These are phyloP conservation scores for Armadillidium nasatum DNA, from an alignment of 1,140 invertebrate genomes.

Conservation along the genomic window DNA sequence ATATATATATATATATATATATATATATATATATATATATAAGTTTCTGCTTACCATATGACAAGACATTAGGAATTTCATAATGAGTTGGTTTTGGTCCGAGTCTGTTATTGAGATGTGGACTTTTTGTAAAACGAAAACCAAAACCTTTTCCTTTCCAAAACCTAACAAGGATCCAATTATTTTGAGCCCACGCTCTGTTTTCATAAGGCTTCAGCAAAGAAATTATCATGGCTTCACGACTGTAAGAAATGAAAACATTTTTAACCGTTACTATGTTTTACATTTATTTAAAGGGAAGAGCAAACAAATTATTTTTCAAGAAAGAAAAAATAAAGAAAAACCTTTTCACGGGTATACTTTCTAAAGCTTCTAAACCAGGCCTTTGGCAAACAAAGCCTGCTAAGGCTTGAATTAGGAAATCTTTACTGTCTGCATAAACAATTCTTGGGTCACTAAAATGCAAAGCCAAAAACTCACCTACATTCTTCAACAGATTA, in stretches of 20 bases:
- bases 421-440: slow-evolving; percentile 68
- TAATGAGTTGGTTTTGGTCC: slow-evolving; percentile 50
- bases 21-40: too few relatives aligned
- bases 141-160: slow-evolving; percentile 80
- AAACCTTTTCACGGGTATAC: slow-evolving; percentile 55
- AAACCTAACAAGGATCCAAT: slow-evolving; percentile 75
- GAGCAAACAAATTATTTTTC: background rate
- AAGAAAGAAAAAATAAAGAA: slow-evolving; percentile 34
- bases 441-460: slow-evolving; percentile 71
- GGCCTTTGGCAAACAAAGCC: slow-evolving; percentile 61
- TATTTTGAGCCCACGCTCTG: slow-evolving; percentile 77
- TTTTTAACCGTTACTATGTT: background rate
- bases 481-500: slow-evolving; percentile 59
- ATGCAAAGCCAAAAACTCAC: slow-evolving; percentile 67
- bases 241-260: slow-evolving; percentile 49
- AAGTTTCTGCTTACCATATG: background rate
- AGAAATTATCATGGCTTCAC: slow-evolving; percentile 60
- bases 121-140: slow-evolving; percentile 65
- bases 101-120: slow-evolving; percentile 56
- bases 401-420: slow-evolving; percentile 69
- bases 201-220: slow-evolving; percentile 73
- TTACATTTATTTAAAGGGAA: background rate
- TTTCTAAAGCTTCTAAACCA: slow-evolving; percentile 61
- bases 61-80: background rate
- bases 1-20: too few relatives aligned